Base-by-base conservation (phyloP, 2,113 vertebrate genomes). In the Meleagris gallopavo region DNA sequence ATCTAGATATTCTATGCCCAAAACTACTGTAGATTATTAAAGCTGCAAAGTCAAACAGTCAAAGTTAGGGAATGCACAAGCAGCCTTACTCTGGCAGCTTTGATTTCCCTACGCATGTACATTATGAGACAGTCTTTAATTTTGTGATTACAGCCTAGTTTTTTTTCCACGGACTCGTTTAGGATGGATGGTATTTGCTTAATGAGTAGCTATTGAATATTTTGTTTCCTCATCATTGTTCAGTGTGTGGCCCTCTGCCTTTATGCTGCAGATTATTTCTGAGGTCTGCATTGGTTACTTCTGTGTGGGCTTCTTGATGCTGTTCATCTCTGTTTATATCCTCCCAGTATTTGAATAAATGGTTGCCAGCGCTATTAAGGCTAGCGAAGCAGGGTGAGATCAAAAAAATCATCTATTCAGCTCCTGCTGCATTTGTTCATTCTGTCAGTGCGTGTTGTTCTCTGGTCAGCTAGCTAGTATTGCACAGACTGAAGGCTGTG, bases 81-180 rank as follows among this genome's bases (percentile, higher is more conserved):
- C 55, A 75, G 43, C 52, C 32, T 54, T 54, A 11, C 30, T 55
- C 32, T 48, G 45, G 64, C 70, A 41, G 76, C 69, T 27, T 72
- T 69, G 32, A 94, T 90, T 83, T 96, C 76, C 83, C 45, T 76
- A 20, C 90, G 81, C 65, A 65, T 64, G 58, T 66, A 60, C 38
- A 21, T 95, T 88, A 61, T 61, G 73, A 88, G 85, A 41, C 72
- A 66, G 85, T 54, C 91, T 95, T 95, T 95, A 89, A 95, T 95
- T 95, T 90, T 22, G 13, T 92, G 83, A 92, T 95, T 95, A 74
- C 85, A 90, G 73, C 22, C 27, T 80, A 4, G 30, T 75, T 93
- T 93, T 97, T 93, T 97, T 96, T 88, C 95, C 89, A 77, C 46
- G 88, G 72, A 22, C 85, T 94, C 73, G 32, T 91, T 94, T 89